Evolutionary conservation across 1,140 invertebrate species (phyloP).

Genomic region (Andrena cerasifolii): DNA sequence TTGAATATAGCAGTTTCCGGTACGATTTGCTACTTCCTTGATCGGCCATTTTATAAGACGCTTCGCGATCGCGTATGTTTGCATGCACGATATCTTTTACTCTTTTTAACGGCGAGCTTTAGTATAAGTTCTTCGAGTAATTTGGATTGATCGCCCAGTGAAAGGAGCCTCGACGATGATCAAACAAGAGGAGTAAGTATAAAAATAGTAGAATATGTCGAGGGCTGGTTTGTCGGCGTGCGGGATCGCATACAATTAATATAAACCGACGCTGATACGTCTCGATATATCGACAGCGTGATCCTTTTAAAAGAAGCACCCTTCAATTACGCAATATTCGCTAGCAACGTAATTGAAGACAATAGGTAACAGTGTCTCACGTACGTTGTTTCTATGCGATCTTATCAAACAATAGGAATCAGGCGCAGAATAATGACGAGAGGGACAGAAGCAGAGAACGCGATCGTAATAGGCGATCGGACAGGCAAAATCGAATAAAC

Average conservation of each 20-base stretch:
- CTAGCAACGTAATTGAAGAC: no score
- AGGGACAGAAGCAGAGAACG: slow-evolving; percentile 83
- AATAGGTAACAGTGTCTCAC: background rate
- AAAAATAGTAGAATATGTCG: background rate
- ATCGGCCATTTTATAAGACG: slow-evolving; percentile 69
- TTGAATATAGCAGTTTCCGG: slow-evolving; percentile 54
- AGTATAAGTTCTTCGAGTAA: slow-evolving; percentile 5
- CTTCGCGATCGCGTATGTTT: slow-evolving; percentile 57
- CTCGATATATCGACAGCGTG: background rate
- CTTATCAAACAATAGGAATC: slow-evolving; percentile 45
- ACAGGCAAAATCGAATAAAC: slow-evolving; percentile 84
- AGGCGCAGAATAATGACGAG: slow-evolving; percentile 75
- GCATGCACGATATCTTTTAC: slow-evolving; percentile 39
- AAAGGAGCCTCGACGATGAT: slow-evolving; percentile 42
- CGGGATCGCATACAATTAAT: background rate
- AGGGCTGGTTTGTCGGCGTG: background rate
- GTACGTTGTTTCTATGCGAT: background rate
- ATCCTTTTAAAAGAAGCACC: background rate
- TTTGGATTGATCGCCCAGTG: slow-evolving; percentile 3
- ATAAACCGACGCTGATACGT: slow-evolving; percentile 9
- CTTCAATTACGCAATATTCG: background rate
- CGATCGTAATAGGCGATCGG: slow-evolving; percentile 83
- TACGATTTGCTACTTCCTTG: slow-evolving; percentile 36
- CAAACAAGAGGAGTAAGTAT: slow-evolving; percentile 63
- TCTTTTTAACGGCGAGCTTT: slow-evolving; percentile 32